Evolutionary conservation across 2,113 vertebrate species (phyloP), one percentile per base, ranked within the genome.

Genomic region (Sinosuthora webbiana): DNA sequence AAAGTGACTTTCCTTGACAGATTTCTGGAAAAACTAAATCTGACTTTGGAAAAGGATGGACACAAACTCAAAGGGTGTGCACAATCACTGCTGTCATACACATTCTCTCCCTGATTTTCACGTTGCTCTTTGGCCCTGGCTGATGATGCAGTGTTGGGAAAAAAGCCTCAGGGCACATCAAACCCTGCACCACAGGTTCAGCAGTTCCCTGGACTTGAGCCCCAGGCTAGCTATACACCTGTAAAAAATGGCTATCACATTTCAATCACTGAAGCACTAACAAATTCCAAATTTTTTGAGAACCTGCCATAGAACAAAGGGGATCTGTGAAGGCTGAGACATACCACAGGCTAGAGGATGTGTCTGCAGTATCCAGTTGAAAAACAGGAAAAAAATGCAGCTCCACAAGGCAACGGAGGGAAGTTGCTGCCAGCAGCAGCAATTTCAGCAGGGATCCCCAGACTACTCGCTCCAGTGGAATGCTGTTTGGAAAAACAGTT

Each of bases 381-480:
- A 76, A 80, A 37, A 4, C 1, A 1, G 16, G 28, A 0, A 2
- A 35, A 50, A 57, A 71, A n/a, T 4, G 30, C 37, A 71, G 74
- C 30, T 62, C 45, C 39, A 28, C 13, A 33, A 50, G 45, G 67
- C 19, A 30, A 11, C 0, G 0, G 41, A 69, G 45, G 39, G 49
- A 78, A 47, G 33, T 25, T 0, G 0, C 21, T 33, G 67, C 50
- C 2, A 2, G 44, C 39, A 42, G 24, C 28, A 56, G 78, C 33
- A 17, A 1, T 45, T 62, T 53, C 16, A 10, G 65, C 52, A 30
- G 35, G 39, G 25, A 69, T 59, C 27, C 41, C 14, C 35, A 60
- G 30, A 9, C 13, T 4, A 3, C 41, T 64, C 30, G 39, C 15
- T 65, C 28, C 67, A 11, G 15, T 2, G 31, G 44, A 44, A 23